Percentiles rank a stretch among this genome's conserved stretches.
Conservation (phyloP, 2,797 vertebrate species). For the Selene dorsalis region DNA sequence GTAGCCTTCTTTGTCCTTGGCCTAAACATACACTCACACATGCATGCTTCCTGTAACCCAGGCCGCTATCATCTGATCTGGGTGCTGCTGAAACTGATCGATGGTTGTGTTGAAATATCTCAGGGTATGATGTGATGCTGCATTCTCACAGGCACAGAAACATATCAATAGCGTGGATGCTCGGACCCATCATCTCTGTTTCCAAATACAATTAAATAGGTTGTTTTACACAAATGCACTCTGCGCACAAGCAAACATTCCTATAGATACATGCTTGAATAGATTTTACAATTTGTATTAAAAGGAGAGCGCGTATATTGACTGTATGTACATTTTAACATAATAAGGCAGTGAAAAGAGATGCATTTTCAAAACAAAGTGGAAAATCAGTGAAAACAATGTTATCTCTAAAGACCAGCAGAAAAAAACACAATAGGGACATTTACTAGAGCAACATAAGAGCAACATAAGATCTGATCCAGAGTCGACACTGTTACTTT, state of each 20-base stretch:
- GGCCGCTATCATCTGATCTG: slow-evolving; percentile 86
- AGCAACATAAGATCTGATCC: no score
- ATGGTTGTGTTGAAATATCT: slow-evolving; percentile 92
- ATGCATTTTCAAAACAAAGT: background rate
- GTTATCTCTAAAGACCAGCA: background rate
- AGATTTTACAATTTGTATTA: slow-evolving; percentile 46
- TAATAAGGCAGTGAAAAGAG: slow-evolving; percentile 13
- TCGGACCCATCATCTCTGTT: slow-evolving; percentile 87
- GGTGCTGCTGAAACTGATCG: slow-evolving; percentile 88
- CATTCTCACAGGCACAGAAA: slow-evolving; percentile 87
- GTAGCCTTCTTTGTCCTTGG: slow-evolving; percentile 62
- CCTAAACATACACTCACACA: slow-evolving; percentile 40
- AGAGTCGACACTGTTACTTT: no score
- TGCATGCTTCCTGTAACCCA: slow-evolving; percentile 84
- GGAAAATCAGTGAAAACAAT: slow-evolving; percentile 2
- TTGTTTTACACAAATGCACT: slow-evolving; percentile 73
- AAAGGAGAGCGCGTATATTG: slow-evolving; percentile 1
- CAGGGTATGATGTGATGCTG: slow-evolving; percentile 88
- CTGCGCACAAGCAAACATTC: slow-evolving; percentile 55
- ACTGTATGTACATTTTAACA: slow-evolving; percentile 11
- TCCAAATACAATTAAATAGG: slow-evolving; percentile 91
- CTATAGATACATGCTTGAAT: slow-evolving; percentile 37
- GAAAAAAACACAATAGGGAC: background rate
- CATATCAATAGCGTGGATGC: slow-evolving; percentile 87
- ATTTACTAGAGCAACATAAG: background rate